A percentile compares a stretch with the other conserved stretches of the same genome.
Conservation (phyloP, 2,888 invertebrate genomes). For the Hanleya hanleyi region DNA sequence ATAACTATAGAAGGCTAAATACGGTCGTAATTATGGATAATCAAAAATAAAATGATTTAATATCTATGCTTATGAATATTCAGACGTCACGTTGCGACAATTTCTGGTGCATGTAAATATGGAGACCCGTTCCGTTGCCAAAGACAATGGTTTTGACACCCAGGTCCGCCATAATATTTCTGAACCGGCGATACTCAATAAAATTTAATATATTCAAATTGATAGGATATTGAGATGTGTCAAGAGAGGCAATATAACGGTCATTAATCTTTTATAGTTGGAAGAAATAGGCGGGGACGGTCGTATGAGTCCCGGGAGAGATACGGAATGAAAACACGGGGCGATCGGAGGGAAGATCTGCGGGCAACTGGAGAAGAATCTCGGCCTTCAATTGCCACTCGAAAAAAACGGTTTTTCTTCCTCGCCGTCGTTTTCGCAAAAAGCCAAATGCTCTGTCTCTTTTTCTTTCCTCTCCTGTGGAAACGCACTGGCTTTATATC, state of each 20-base stretch:
- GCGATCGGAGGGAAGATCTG: too few species aligned
- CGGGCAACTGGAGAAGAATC: too few species aligned
- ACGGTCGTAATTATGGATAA: too few species aligned
- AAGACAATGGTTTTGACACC: too few species aligned
- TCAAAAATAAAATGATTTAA: too few species aligned
- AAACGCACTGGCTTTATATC: conserved; percentile 3
- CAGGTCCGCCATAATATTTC: too few species aligned
- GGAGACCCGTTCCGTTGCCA: too few species aligned
- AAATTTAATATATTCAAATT: conserved; percentile 10
- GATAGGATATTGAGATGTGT: conserved; percentile 8
- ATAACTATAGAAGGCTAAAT: too few species aligned
- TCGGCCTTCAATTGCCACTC: too few species aligned
- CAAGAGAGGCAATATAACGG: background rate
- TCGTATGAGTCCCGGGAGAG: background rate
- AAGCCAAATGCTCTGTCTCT: conserved; percentile 7
- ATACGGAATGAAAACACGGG: background rate
- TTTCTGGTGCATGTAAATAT: too few species aligned
- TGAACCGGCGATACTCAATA: background rate
- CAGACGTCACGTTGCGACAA: too few species aligned
- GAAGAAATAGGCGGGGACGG: background rate
- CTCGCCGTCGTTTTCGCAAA: background rate
- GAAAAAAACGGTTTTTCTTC: background rate
- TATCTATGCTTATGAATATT: too few species aligned
- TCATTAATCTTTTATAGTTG: background rate
- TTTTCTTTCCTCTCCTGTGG: background rate